Base-by-base conservation (phyloP, 1,140 invertebrate species). In the Cotesia vestalis region DNA sequence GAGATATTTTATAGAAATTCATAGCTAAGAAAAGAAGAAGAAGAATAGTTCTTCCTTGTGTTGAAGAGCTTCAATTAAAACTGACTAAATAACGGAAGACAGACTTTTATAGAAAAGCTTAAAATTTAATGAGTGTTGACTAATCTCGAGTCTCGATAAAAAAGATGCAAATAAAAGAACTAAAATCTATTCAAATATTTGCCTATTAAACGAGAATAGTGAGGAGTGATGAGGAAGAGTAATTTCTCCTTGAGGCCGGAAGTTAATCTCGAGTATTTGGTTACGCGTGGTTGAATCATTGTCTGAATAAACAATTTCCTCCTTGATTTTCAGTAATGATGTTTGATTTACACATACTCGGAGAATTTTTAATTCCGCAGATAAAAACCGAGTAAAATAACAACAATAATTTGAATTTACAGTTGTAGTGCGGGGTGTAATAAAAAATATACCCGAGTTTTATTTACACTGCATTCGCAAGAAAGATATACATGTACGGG, bases 291-390 rank as follows among this genome's bases (percentile, higher is more conserved):
- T 71, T 71, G 69, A 20, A 53, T 57, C 35, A 20, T 36, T 64
- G 69, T 51, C 40, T 46, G 40, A 9, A 11, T 46, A 72, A 66
- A 72, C 62, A 46, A 35, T 66, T 66, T 72, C 53, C 70, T 72
- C 52, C 51, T 9, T 27, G 20, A 66, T 72, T 52, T 72, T 72
- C 62, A 27, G 36, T 51, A 72, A 72, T 71, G 61, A 71, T 72
- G 62, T 72, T 72, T 72, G 62, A 72, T 72, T 72, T 72, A 72
- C 69, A 36, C 61, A 36, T 66, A 34, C 40, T 14, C 36, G 61
- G 27, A 55, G 14, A 20, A 71, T 71, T 71, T 67, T 71, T 27
- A 55, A 36, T 36, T 71, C 38, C n/a, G 36, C 38, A 14, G 14
- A 46, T 17, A 27, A 46, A 38, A 61, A 14, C 4, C 27, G 14